Evolutionary conservation across 1,140 invertebrate genomes (phyloP).

Genomic region (Nautilus pompilius): DNA sequence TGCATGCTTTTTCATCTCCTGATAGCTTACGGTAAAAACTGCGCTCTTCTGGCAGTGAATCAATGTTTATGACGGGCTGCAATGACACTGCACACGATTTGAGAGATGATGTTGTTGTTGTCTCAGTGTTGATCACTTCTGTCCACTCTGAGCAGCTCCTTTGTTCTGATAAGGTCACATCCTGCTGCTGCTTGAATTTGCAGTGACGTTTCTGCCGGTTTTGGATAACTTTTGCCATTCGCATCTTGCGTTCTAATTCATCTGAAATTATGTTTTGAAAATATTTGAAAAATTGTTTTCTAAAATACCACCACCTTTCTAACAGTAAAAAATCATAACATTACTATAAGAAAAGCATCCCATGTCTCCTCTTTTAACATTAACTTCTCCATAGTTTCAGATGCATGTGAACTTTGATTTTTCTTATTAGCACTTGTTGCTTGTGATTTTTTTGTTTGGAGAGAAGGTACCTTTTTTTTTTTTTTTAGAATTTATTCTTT

Average conservation of each 20-base stretch:
- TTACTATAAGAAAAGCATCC: background rate
- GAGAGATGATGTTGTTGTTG: background rate
- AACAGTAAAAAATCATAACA: too few species aligned
- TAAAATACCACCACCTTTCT: too few species aligned
- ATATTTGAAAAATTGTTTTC: background rate
- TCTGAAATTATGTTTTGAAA: slow-evolving; percentile 14
- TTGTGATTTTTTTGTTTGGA: too few species aligned
- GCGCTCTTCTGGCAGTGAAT: background rate
- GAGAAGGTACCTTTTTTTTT: too few species aligned
- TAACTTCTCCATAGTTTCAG: background rate
- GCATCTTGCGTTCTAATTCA: slow-evolving; percentile 26
- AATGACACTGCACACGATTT: too few species aligned
- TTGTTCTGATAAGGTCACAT: background rate
- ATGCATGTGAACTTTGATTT: too few species aligned
- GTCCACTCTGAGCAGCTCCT: background rate
- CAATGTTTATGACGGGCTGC: background rate
- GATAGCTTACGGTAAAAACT: slow-evolving; percentile 3
- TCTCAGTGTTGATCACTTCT: background rate
- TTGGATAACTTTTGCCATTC: slow-evolving; percentile 31
- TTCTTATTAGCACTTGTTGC: too few species aligned
- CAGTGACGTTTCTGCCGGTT: slow-evolving; percentile 25
- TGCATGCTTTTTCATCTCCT: background rate
- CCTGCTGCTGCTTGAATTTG: background rate
- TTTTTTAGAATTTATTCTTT: too few species aligned
- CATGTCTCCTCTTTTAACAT: background rate